A percentile compares a stretch with the other conserved stretches of the same genome.
phyloP scores from a whole-genome alignment of 2,113 vertebrate genomes.

The Ahaetulla prasina region DNA sequence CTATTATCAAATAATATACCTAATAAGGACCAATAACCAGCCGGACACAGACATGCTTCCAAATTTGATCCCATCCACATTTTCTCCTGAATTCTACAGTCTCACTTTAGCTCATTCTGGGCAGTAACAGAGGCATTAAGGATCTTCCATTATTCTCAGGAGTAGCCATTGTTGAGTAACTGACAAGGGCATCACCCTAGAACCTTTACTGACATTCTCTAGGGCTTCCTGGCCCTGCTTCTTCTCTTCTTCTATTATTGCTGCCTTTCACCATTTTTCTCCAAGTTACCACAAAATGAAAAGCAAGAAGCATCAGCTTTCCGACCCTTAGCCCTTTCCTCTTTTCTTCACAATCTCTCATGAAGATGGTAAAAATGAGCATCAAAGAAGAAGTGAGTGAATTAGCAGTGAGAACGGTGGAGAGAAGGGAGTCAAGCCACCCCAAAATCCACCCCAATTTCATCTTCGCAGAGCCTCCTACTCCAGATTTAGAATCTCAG shows the following conservation, averaged over 20 bases:
- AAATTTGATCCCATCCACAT: not conserved
- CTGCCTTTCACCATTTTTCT: not conserved
- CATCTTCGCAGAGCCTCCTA: not conserved
- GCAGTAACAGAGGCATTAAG: not conserved
- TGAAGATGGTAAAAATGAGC: not conserved
- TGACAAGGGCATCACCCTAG: not conserved
- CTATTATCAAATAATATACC: slow-evolving; percentile 45
- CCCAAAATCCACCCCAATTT: not conserved
- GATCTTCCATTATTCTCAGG: not conserved
- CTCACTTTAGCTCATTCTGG: not conserved
- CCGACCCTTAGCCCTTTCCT: not conserved
- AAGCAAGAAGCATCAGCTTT: not conserved
- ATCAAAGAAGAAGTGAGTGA: not conserved
- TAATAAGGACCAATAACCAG: slow-evolving; percentile 51
- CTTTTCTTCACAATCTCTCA: not conserved
- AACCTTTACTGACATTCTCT: not conserved
- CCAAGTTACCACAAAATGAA: not conserved
- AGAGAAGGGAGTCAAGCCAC: not conserved
- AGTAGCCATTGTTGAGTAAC: not conserved
- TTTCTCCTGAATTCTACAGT: not conserved
- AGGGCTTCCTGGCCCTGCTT: not conserved
- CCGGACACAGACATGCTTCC: not conserved
- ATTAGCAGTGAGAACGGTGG: not conserved
- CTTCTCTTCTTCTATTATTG: not conserved
- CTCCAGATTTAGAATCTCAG: not conserved